Percentiles rank a stretch among this genome's conserved stretches.
phyloP scores from a whole-genome alignment of 2,888 invertebrate species.

The Bimastos eiseni region DNA sequence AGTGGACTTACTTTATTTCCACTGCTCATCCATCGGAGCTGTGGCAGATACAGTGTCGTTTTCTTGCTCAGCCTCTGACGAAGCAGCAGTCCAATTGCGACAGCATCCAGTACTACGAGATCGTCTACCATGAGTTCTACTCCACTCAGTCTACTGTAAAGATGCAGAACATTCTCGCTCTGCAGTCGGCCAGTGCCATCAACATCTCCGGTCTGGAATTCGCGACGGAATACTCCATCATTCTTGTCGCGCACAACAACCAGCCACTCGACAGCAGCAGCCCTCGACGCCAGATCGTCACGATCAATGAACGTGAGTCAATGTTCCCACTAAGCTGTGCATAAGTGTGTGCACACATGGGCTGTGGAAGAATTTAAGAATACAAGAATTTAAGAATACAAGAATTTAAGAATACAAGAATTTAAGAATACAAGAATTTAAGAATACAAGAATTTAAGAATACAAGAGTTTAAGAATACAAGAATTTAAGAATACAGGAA shows the following conservation, averaged over 20 bases:
- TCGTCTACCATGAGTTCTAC: conserved; percentile 33
- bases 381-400: too few relatives aligned
- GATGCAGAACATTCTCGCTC: conserved; percentile 30
- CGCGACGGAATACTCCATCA: conserved; percentile 35
- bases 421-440: too few relatives aligned
- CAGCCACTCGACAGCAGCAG: conserved; percentile 37
- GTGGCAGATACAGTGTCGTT: too few relatives aligned
- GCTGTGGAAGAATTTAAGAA: too few relatives aligned
- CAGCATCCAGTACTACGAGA: conserved; percentile 40
- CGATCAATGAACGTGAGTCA: conserved; percentile 27
- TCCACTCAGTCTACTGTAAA: not conserved
- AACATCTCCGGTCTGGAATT: conserved; percentile 39
- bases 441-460: too few relatives aligned
- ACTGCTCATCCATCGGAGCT: too few relatives aligned
- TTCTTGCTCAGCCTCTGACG: conserved; percentile 32
- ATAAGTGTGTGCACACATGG: too few relatives aligned
- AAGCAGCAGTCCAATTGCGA: conserved; percentile 39
- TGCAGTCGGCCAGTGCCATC: conserved; percentile 21
- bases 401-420: too few relatives aligned
- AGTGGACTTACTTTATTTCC: too few relatives aligned
- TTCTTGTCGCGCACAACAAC: conserved; percentile 40
- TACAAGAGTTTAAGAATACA: too few relatives aligned
- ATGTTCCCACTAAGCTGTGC: too few relatives aligned
- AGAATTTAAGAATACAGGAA: too few relatives aligned
- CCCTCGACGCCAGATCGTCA: conserved; percentile 28